Evolutionary conservation across 2,888 invertebrate species (phyloP).

Genomic region (Geotrupes spiniger): DNA sequence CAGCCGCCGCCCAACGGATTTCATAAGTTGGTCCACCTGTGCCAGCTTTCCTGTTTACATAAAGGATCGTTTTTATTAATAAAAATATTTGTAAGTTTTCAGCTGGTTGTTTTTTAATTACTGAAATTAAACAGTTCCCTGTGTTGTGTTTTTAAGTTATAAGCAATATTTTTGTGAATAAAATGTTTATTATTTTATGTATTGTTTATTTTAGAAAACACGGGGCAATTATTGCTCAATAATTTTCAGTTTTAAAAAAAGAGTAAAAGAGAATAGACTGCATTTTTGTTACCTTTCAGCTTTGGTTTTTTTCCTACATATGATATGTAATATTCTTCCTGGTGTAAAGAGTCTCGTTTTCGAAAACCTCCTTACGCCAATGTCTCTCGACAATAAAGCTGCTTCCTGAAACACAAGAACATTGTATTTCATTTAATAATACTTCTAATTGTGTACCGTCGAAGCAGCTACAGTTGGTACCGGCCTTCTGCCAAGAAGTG

Average conservation of each 20-base stretch:
- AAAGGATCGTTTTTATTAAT: too few species aligned
- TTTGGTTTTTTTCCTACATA: constrained; percentile 66
- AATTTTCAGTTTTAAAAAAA: too few species aligned
- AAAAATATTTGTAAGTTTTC: too few species aligned
- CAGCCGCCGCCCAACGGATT: constrained; percentile 77
- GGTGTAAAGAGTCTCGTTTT: constrained; percentile 71
- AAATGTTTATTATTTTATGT: too few species aligned
- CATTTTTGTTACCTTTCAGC: constrained; percentile 59
- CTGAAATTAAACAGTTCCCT: too few species aligned
- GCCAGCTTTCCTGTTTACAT: constrained; percentile 57
- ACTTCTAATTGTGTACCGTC: constrained; percentile 49
- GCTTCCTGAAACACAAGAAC: constrained; percentile 55
- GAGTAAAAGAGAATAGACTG: too few species aligned
- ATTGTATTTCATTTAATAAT: constrained; percentile 2
- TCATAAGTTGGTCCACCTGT: constrained; percentile 65
- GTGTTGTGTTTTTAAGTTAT: too few species aligned
- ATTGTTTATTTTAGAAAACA: too few species aligned
- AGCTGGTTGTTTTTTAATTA: too few species aligned
- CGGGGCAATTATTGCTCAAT: too few species aligned
- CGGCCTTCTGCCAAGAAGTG: constrained; percentile 49
- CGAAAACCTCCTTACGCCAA: constrained; percentile 66
- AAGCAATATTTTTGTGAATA: too few species aligned
- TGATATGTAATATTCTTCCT: constrained; percentile 78
- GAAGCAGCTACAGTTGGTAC: constrained; percentile 61
- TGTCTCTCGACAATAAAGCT: constrained; percentile 63